Percentiles rank a stretch among this genome's conserved stretches.
Evolutionary conservation across 2,797 vertebrate species (phyloP).

Genomic region (Poeciliopsis presidionis): DNA sequence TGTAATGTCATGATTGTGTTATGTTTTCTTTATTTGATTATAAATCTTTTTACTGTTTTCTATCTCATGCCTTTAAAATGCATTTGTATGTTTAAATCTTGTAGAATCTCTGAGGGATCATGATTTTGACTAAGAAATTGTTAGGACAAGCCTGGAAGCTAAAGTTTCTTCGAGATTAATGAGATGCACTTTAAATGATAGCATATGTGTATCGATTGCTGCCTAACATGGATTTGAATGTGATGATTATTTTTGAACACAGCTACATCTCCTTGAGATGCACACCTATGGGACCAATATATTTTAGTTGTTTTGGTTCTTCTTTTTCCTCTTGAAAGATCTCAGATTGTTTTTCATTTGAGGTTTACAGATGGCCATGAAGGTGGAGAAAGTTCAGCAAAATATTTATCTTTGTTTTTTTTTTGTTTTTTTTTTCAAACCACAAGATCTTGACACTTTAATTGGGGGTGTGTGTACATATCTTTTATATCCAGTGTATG

Average conservation of each 20-base stretch:
- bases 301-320: not conserved
- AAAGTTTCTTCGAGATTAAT: not conserved
- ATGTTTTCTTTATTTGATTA: not conserved
- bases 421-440: no score
- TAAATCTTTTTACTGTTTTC: not conserved
- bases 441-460: not conserved
- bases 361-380: not conserved
- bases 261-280: not conserved
- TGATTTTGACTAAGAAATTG: not conserved
- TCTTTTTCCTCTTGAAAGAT: not conserved
- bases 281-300: not conserved
- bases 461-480: not conserved
- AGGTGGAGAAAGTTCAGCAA: not conserved
- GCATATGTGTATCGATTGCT: not conserved
- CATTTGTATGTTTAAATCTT: not conserved
- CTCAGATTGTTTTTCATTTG: not conserved
- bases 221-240: not conserved
- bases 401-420: not conserved
- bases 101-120: not conserved
- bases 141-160: not conserved
- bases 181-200: not conserved
- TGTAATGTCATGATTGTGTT: not conserved
- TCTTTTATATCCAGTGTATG: conserved; percentile 8
- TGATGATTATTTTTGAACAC: not conserved
- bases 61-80: not conserved